Percentiles rank a stretch among this genome's conserved stretches.
These are phyloP conservation scores for Drosophila lini DNA, from an alignment of 1,140 invertebrate genomes.

Conservation along the genomic window DNA sequence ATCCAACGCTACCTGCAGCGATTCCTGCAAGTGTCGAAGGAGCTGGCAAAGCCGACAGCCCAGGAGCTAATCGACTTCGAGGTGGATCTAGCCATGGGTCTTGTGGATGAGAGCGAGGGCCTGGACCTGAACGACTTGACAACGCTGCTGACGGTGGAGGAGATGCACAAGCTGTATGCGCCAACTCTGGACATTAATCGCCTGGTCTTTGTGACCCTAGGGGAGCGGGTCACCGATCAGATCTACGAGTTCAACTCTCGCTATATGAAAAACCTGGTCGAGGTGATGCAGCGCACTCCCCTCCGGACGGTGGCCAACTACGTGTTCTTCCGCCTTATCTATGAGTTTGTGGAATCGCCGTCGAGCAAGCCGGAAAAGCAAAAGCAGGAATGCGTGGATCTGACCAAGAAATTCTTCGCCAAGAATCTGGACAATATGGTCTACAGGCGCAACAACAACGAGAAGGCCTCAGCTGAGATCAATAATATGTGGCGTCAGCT, in stretches of 20 bases:
- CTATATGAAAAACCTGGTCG: conserved; percentile 60
- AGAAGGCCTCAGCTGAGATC: conserved; percentile 54
- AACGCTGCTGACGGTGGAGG: conserved; percentile 33
- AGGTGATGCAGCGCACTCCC: conserved; percentile 47
- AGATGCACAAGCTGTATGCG: conserved; percentile 53
- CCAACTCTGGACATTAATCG: conserved; percentile 41
- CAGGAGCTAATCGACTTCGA: conserved; percentile 68
- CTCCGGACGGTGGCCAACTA: conserved; percentile 65
- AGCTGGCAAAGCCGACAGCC: conserved; percentile 44
- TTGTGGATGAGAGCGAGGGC: conserved; percentile 46
- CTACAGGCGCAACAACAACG: conserved; percentile 55
- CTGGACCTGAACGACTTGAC: conserved; percentile 26
- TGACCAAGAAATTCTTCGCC: conserved; percentile 59
- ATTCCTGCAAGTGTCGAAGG: conserved; percentile 36
- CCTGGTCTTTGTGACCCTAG: conserved; percentile 45
- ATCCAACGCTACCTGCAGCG: conserved; percentile 34
- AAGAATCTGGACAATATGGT: conserved; percentile 77
- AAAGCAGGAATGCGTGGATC: conserved; percentile 32
- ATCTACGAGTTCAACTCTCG: conserved; percentile 54
- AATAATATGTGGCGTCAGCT: conserved; percentile 66
- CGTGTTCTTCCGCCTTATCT: conserved; percentile 57
- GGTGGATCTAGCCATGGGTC: conserved; percentile 56
- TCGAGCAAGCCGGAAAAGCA: conserved; percentile 12
- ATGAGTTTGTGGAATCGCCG: conserved; percentile 38
- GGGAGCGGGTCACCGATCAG: conserved; percentile 26